Conservation (phyloP, 2,797 vertebrate species). For the Octomys mimax region DNA sequence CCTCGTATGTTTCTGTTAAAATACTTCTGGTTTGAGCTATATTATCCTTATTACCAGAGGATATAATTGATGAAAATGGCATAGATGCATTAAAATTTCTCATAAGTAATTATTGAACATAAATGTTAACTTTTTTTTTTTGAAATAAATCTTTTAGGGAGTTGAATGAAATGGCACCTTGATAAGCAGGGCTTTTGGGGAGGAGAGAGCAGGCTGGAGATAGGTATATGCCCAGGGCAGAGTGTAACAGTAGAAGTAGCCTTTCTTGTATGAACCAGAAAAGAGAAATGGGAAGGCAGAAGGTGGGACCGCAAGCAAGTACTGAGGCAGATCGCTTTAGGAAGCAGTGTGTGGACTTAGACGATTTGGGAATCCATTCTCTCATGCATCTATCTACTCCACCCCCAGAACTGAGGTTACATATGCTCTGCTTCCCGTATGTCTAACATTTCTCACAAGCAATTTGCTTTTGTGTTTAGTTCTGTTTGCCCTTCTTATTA, state of each 20-base stretch:
- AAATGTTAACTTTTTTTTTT: not conserved
- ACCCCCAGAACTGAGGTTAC: not conserved
- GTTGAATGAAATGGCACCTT: not conserved
- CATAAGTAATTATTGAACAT: not conserved
- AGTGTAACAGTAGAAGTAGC: not conserved
- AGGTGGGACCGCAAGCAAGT: not conserved
- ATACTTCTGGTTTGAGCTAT: constrained; percentile 35
- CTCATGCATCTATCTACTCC: not conserved
- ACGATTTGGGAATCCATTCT: constrained; percentile 34
- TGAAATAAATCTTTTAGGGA: not conserved
- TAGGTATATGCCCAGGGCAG: not conserved
- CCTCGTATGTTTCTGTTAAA: constrained; percentile 42
- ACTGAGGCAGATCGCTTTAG: not conserved
- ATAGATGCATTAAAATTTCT: constrained; percentile 31
- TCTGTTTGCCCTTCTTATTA: not conserved
- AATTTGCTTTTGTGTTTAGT: not conserved
- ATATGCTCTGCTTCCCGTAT: not conserved
- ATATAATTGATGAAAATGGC: constrained; percentile 34
- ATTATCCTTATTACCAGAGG: not conserved
- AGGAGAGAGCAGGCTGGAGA: not conserved
- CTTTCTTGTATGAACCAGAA: constrained; percentile 25
- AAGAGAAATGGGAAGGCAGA: constrained; percentile 11
- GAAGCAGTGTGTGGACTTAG: not conserved
- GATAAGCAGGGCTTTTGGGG: not conserved
- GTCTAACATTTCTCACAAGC: not conserved